These are phyloP conservation scores for Limonius californicus DNA, from an alignment of 1,140 invertebrate genomes.

Conservation along the genomic window DNA sequence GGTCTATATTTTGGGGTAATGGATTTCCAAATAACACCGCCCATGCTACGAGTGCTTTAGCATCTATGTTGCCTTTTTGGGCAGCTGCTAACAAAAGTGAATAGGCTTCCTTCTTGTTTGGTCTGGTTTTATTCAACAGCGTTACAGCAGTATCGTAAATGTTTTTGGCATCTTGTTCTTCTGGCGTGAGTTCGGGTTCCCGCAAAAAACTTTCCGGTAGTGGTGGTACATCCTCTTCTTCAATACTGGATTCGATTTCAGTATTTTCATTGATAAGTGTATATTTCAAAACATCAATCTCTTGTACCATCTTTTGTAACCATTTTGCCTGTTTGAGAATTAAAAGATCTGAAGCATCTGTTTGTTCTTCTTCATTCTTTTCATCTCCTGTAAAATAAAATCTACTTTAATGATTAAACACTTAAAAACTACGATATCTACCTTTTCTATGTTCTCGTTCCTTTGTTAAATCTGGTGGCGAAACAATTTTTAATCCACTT, in stretches of 20 bases:
- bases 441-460: constrained; percentile 33
- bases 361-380: constrained; percentile 21
- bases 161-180: constrained; percentile 62
- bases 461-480: constrained; percentile 43
- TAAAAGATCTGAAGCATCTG: constrained; percentile 11
- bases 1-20: constrained; percentile 68
- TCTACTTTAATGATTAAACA: background rate
- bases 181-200: constrained; percentile 52
- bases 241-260: constrained; percentile 20
- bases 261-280: constrained; percentile 23
- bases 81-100: constrained; percentile 69
- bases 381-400: constrained; percentile 21
- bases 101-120: constrained; percentile 64
- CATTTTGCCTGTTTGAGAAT: constrained; percentile 40
- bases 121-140: constrained; percentile 62
- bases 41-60: constrained; percentile 82
- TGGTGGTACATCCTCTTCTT: constrained; percentile 51
- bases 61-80: constrained; percentile 71
- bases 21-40: constrained; percentile 77
- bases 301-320: constrained; percentile 41
- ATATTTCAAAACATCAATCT: constrained; percentile 33
- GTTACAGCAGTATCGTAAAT: constrained; percentile 62
- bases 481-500: constrained; percentile 42
- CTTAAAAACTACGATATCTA: constrained; percentile 14
- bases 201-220: constrained; percentile 43